Evolutionary conservation across 2,888 invertebrate genomes (phyloP), one percentile per base, ranked within the genome.

Genomic region (Ectemnius cavifrons): DNA sequence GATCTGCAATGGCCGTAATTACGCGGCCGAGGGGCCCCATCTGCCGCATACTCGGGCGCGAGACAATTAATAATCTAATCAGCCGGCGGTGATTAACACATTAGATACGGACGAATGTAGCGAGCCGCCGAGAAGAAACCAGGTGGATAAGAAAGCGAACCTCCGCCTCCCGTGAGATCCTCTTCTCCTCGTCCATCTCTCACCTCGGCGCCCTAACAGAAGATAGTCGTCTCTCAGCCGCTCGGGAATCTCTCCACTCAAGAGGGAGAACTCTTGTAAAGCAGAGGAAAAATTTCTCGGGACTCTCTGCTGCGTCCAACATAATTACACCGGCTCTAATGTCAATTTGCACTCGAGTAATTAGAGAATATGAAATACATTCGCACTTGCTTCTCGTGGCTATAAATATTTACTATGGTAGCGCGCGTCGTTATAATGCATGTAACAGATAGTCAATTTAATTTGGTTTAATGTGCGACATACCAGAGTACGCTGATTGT

Each of bases 1-100:
- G 86, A 84, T 79, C 85, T 85, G 86, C 87, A 87, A 88, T 88
- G 87, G 87, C 86, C 86, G 84, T 86, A 84, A 89, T 89, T 89
- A 89, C 87, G 83, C 77, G 73, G 84, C 82, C 80, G 81, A 80
- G 79, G 46, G 52, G 69, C 73, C 67, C 73, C 77, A 77, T 73
- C 73, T 75, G 75, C 75, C 73, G 69, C 71, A 37, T 37, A 37
- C 37, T 37, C 37, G 52, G 14, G 16, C 52, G 71, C 64, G 63
- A 71, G 79, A 77, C 79, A 83, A 83, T 83, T 82, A 82, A 79
- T 83, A 83, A 83, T 83, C 82, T 78, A 81, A 81, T 79, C 77
- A 77, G 76, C 75, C 73, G 62, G 73, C 73, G 61, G 76, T 79
- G 80, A 83, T 83, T 82, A 83, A 81, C 80, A 75, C 73, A 73